Evolutionary conservation across 2,888 invertebrate species (phyloP), one percentile per base, ranked within the genome.

Genomic region (Charanyca ferruginea): DNA sequence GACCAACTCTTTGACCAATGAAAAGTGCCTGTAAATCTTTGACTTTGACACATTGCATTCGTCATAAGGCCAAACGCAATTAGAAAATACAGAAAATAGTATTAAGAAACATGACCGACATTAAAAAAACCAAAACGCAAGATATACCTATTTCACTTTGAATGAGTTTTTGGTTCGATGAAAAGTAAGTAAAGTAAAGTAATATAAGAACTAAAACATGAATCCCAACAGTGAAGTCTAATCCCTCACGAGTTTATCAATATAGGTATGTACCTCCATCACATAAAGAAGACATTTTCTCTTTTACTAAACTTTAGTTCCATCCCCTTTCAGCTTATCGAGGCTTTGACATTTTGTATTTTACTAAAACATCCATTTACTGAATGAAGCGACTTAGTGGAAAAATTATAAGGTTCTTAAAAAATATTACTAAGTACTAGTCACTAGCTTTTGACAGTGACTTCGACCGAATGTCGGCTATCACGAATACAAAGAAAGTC

Each of bases 311-410:
- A 59, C 55, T 65, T 42, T 42, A 48, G 47, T 59, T 25, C 32
- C 38, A 42, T 72, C 49, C 58, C 59, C 20, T 76, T 65, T 51
- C 35, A 20, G 73, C 52, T 75, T 77, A 72, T 72, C 77, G 47
- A 45, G 25, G 73, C 62, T 73, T 66, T 66, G 35, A 55, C 45
- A 55, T 77, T 60, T 60, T 53, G 35, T 73, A 45, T 77, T 73
- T 66, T 52, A 41, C 32, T 20, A 58, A 60, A 62, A 77, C 48
- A 53, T 73, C 48, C 35, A 38, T 71, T 48, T 25, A 51, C 16
- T 20, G 16, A 48, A n/a, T 20, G 23, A 16, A 42, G 25, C 23
- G 20, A 3, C 38, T 71, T 38, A 51, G 22, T 1, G 52, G n/a
- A n/a, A n/a, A n/a, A n/a, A n/a, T n/a, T n/a, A n/a, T n/a, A n/a